Evolutionary conservation across 2,113 vertebrate species (phyloP).

Genomic region (Polypterus bichir): DNA sequence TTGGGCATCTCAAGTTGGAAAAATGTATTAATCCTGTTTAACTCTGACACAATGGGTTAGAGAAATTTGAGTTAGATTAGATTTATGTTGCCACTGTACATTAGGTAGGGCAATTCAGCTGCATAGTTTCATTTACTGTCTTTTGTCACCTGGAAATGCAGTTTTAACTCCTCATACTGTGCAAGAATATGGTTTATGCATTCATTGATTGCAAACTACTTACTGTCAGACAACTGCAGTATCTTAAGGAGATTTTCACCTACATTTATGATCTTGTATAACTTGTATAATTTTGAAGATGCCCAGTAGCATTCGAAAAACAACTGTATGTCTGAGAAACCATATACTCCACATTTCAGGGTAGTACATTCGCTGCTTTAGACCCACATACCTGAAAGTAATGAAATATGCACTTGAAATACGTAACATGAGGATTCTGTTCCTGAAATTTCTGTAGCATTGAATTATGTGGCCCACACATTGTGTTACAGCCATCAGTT

Average conservation of each 20-base stretch:
- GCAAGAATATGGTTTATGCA: neutral
- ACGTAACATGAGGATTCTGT: neutral
- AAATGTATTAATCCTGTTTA: no score
- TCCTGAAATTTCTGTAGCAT: neutral
- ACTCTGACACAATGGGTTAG: constrained; percentile 6
- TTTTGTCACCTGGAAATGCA: neutral
- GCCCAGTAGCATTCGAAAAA: constrained; percentile 7
- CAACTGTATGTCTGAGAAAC: constrained; percentile 4
- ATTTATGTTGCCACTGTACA: constrained; percentile 8
- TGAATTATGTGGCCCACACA: constrained; percentile 6
- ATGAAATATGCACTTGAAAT: neutral
- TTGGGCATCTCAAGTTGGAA: no score
- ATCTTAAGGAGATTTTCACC: neutral
- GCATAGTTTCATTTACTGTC: neutral
- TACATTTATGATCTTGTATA: neutral
- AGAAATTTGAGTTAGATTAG: constrained; percentile 6
- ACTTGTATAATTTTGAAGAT: constrained; percentile 4
- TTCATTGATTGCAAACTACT: neutral
- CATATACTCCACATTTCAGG: constrained; percentile 1
- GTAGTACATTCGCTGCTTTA: constrained; percentile 2
- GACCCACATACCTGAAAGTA: neutral
- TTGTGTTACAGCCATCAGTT: constrained; percentile 7
- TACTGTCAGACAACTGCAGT: neutral
- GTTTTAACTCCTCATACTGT: neutral
- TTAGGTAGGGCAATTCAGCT: neutral